These are phyloP conservation scores for Eupithecia dodoneata DNA, from an alignment of 2,888 invertebrate genomes.

Conservation along the genomic window DNA sequence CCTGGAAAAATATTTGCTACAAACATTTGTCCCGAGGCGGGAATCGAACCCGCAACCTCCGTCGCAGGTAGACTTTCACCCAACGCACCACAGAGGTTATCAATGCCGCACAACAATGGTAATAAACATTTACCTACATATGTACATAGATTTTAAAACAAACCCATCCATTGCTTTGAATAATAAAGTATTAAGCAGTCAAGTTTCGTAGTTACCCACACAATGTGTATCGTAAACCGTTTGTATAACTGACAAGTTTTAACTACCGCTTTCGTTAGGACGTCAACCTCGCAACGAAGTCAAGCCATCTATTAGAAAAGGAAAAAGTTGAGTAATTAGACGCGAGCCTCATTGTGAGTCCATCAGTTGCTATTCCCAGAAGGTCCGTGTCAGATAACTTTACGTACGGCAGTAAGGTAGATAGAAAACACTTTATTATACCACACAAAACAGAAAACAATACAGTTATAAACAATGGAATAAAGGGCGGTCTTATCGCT, in stretches of 20 bases:
- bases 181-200: background rate
- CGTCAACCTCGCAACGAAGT: constrained; percentile 43
- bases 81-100: no score
- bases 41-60: no score
- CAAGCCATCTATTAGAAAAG: constrained; percentile 56
- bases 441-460: no score
- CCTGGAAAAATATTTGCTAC: no score
- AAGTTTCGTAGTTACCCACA: background rate
- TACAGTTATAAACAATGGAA: no score
- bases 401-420: background rate
- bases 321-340: constrained; percentile 69
- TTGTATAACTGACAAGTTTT: constrained; percentile 28
- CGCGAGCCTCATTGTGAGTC: constrained; percentile 57
- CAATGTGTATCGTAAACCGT: constrained; percentile 19
- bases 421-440: no score
- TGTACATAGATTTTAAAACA: background rate
- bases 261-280: constrained; percentile 37
- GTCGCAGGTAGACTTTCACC: no score
- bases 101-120: background rate
- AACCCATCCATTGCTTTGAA: background rate
- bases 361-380: constrained; percentile 62
- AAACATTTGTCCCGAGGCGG: no score
- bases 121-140: background rate
- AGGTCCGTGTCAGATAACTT: constrained; percentile 28
- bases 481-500: no score